These are phyloP conservation scores for Eurypyga helias DNA, from an alignment of 2,113 vertebrate species.

Conservation along the genomic window DNA sequence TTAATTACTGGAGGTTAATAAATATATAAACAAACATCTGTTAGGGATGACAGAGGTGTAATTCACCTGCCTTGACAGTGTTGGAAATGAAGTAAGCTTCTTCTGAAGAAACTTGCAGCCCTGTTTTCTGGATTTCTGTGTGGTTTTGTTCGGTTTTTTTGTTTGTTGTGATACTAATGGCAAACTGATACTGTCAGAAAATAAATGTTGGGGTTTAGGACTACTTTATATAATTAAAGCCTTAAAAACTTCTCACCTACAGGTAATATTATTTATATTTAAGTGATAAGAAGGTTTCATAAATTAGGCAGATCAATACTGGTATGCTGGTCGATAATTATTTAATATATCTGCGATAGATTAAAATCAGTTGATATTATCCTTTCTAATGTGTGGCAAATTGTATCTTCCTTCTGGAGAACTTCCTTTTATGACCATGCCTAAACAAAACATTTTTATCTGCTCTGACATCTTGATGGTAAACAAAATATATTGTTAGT, in stretches of 20 bases:
- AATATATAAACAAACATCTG: background rate
- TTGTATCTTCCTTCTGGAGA: background rate
- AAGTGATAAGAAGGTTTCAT: background rate
- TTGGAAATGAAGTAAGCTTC: background rate
- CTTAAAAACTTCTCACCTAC: background rate
- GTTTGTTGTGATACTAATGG: background rate
- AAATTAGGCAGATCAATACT: background rate
- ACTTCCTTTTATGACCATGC: background rate
- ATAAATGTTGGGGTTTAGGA: background rate
- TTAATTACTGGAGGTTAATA: background rate
- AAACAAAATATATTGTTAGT: background rate
- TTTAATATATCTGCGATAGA: background rate
- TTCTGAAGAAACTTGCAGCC: background rate
- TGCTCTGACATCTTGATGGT: background rate
- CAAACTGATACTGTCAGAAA: background rate
- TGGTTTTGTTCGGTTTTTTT: background rate
- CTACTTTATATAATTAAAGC: background rate
- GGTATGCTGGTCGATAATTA: background rate
- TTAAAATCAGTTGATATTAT: background rate
- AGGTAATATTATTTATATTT: background rate
- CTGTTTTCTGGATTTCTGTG: background rate
- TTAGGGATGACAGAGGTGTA: background rate
- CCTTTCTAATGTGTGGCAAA: background rate
- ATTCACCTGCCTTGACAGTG: background rate
- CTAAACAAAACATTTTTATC: conserved; percentile 1